phyloP scores from a whole-genome alignment of 2,797 vertebrate species.

The Malacoraja senta region DNA sequence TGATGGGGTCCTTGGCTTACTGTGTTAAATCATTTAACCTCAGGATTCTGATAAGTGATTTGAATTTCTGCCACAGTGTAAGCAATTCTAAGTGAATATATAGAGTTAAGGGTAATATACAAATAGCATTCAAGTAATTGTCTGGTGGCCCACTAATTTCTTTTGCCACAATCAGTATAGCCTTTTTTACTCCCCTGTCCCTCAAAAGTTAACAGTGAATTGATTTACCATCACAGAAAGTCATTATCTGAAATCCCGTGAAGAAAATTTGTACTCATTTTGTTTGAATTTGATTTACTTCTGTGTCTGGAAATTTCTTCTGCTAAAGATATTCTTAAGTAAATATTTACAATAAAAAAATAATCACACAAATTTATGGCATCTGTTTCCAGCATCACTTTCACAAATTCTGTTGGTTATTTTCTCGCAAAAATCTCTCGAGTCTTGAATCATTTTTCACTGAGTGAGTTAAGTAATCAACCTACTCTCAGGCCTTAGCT shows the following conservation, averaged over 20 bases:
- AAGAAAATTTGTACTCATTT: neutral
- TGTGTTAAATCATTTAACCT: neutral
- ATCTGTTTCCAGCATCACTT: neutral
- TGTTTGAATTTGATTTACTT: neutral
- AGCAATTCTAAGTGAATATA: neutral
- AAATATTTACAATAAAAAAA: constrained; percentile 1
- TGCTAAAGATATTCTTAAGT: neutral
- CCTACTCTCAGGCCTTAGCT: neutral
- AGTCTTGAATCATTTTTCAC: neutral
- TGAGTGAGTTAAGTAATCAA: neutral
- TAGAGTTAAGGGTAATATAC: neutral
- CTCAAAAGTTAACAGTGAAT: neutral
- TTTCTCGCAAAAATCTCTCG: neutral
- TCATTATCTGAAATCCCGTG: neutral
- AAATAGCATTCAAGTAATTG: neutral
- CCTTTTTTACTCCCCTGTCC: neutral
- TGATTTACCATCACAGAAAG: neutral
- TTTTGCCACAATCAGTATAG: neutral
- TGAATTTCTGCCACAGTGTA: neutral
- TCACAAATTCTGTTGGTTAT: neutral
- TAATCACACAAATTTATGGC: neutral
- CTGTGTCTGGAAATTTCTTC: neutral
- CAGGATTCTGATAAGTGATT: neutral
- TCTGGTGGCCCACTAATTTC: neutral
- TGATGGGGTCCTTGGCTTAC: neutral